Percentiles rank a stretch among this genome's conserved stretches.
These are phyloP conservation scores for Pterocles gutturalis DNA, from an alignment of 2,113 vertebrate genomes.

Conservation along the genomic window DNA sequence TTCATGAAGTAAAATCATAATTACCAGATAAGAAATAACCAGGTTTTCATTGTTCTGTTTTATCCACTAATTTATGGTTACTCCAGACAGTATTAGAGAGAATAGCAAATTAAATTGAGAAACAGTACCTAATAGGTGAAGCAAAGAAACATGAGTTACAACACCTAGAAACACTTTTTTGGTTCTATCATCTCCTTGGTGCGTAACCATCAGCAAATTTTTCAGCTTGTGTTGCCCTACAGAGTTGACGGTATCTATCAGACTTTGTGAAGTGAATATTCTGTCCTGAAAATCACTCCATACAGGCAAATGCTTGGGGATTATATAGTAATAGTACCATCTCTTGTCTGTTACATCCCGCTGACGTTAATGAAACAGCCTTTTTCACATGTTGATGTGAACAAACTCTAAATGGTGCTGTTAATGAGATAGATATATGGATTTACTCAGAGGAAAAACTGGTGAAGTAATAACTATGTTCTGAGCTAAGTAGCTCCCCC, in stretches of 20 bases:
- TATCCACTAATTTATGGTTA: slow-evolving; percentile 52
- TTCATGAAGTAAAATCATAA: slow-evolving; percentile 36
- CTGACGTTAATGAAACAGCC: not conserved
- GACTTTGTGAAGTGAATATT: not conserved
- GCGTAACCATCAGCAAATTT: not conserved
- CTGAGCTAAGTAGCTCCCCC: not conserved
- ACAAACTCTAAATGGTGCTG: not conserved
- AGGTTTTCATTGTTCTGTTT: slow-evolving; percentile 45
- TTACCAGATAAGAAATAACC: slow-evolving; percentile 56
- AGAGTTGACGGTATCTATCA: not conserved
- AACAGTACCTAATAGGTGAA: not conserved
- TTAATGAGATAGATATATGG: not conserved
- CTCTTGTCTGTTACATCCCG: not conserved
- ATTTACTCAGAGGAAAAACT: not conserved
- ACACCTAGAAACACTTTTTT: not conserved
- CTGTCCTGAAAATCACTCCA: not conserved
- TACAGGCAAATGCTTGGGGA: not conserved
- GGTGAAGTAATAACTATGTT: not conserved
- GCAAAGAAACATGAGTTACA: not conserved
- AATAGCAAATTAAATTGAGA: slow-evolving; percentile 38
- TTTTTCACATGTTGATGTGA: not conserved
- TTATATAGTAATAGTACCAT: not conserved
- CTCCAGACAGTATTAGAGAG: slow-evolving; percentile 4
- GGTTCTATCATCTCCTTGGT: not conserved
- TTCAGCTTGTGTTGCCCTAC: not conserved